Percentiles rank a stretch among this genome's conserved stretches.
These are phyloP conservation scores for Cantharis rufa DNA, from an alignment of 2,888 invertebrate genomes.

Conservation along the genomic window DNA sequence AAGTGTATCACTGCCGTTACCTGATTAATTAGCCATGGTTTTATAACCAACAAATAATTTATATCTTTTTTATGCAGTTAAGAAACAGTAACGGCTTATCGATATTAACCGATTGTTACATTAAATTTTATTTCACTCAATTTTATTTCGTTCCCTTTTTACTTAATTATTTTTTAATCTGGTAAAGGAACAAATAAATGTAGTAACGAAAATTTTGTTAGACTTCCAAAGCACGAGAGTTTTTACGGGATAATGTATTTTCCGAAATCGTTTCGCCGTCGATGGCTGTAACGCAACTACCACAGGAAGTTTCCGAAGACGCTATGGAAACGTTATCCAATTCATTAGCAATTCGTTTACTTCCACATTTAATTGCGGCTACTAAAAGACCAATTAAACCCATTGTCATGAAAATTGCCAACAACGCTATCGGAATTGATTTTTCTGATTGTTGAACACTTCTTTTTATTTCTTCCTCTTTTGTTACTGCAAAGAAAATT, in stretches of 20 bases:
- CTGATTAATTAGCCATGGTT: background rate
- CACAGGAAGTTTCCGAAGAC: constrained; percentile 44
- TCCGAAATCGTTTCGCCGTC: constrained; percentile 36
- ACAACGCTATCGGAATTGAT: constrained; percentile 53
- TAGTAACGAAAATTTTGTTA: background rate
- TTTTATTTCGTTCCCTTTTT: background rate
- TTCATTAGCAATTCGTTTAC: constrained; percentile 54
- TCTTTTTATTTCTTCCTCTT: constrained; percentile 19
- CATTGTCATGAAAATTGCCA: constrained; percentile 64
- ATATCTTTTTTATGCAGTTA: background rate
- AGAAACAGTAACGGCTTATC: background rate
- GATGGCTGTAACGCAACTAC: constrained; percentile 47
- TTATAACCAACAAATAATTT: background rate
- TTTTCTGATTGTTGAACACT: constrained; percentile 15
- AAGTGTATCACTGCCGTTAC: constrained; percentile 20
- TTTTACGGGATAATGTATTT: background rate
- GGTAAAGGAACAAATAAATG: background rate
- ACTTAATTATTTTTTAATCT: background rate
- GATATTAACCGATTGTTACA: background rate
- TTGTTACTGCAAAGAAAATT: constrained; percentile 18
- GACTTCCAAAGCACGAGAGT: background rate
- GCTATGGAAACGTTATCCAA: constrained; percentile 56
- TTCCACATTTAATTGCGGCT: constrained; percentile 62
- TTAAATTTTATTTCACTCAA: background rate
- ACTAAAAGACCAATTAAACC: constrained; percentile 62